Percentiles rank a stretch among this genome's conserved stretches.
phyloP scores from a whole-genome alignment of 2,888 invertebrate genomes.

The Scaptomyza tumidula region DNA sequence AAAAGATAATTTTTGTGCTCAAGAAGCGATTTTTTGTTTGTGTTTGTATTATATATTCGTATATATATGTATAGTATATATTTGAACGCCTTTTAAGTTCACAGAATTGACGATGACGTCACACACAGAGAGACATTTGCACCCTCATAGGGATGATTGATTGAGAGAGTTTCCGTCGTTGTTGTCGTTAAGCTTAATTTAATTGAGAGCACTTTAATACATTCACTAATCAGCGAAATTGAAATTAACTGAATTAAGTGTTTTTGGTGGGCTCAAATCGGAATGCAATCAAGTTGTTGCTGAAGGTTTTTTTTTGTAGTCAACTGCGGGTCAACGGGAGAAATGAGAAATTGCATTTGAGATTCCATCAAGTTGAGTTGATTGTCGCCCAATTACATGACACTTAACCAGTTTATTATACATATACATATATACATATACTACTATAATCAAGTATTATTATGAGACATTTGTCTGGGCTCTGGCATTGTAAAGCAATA shows the following conservation, averaged over 20 bases:
- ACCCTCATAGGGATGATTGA: conserved; percentile 33
- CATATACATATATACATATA: conserved; percentile 17
- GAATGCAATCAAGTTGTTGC: conserved; percentile 44
- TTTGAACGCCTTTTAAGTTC: conserved; percentile 33
- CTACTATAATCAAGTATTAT: conserved; percentile 12
- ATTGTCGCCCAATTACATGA: conserved; percentile 52
- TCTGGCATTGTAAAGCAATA: conserved; percentile 62
- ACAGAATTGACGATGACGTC: conserved; percentile 40
- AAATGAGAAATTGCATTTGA: background rate
- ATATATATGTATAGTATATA: background rate
- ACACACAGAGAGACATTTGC: conserved; percentile 1
- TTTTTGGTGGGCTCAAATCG: conserved; percentile 38
- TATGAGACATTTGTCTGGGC: conserved; percentile 35
- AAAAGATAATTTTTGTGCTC: conserved; percentile 57
- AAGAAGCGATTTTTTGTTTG: conserved; percentile 11
- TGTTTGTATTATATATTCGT: conserved; percentile 28
- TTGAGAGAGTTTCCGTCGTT: conserved; percentile 2
- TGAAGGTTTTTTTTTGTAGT: conserved; percentile 1
- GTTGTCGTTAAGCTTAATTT: conserved; percentile 48
- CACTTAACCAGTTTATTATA: conserved; percentile 53
- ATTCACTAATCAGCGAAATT: conserved; percentile 21
- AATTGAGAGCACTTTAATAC: conserved; percentile 42
- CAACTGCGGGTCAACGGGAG: conserved; percentile 55
- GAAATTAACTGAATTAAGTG: conserved; percentile 70
- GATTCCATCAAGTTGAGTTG: conserved; percentile 16